A percentile compares a stretch with the other conserved stretches of the same genome.
Conservation (phyloP, 2,797 vertebrate species). For the Takifugu rubripes region DNA sequence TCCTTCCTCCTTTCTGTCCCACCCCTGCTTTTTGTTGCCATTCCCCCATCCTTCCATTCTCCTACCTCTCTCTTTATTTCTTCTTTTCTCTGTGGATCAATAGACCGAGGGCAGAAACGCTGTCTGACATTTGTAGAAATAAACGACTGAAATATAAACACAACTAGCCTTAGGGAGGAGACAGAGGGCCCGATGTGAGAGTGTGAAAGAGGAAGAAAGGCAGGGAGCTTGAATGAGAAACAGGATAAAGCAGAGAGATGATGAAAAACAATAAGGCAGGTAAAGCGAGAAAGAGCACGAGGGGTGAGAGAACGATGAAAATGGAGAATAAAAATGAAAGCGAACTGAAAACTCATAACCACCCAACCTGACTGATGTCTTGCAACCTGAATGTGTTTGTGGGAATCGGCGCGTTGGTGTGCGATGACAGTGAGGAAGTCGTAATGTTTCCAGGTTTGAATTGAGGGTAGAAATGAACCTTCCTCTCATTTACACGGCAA, state of each 20-base stretch:
- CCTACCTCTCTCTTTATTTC: slow-evolving; percentile 13
- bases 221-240: slow-evolving; percentile 56
- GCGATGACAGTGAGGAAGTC: slow-evolving; percentile 56
- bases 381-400: slow-evolving; percentile 38
- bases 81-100: slow-evolving; percentile 62
- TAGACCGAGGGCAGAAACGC: slow-evolving; percentile 70
- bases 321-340: slow-evolving; percentile 64
- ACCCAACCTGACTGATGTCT: slow-evolving; percentile 65
- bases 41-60: slow-evolving; percentile 19
- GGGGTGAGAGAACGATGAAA: slow-evolving; percentile 58
- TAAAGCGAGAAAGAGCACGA: slow-evolving; percentile 30
- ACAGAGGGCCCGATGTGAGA: slow-evolving; percentile 45
- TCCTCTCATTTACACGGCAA: slow-evolving; percentile 31
- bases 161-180: slow-evolving; percentile 58
- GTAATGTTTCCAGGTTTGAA: slow-evolving; percentile 51
- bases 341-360: slow-evolving; percentile 70
- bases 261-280: slow-evolving; percentile 65
- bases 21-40: no score
- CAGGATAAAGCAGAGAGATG: slow-evolving; percentile 57
- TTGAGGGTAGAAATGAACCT: slow-evolving; percentile 64
- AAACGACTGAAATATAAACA: slow-evolving; percentile 76
- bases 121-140: slow-evolving; percentile 76
- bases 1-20: slow-evolving; percentile 7
- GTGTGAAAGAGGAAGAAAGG: slow-evolving; percentile 51
- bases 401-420: slow-evolving; percentile 14